Conservation (phyloP, 2,113 vertebrate genomes). For the Onychorhynchus coronatus region DNA sequence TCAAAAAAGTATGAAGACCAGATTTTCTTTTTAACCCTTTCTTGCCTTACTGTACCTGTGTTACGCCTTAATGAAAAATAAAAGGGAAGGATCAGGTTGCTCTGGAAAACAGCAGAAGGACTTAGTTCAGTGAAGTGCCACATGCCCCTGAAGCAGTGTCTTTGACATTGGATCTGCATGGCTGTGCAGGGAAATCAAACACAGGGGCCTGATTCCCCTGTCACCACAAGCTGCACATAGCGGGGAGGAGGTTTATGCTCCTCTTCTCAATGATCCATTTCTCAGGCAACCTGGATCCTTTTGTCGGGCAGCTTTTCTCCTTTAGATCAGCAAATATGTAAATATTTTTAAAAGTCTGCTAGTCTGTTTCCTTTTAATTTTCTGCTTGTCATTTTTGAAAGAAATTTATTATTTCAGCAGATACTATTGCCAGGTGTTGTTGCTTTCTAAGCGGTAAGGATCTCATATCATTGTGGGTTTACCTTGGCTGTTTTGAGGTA, state of each 20-base stretch:
- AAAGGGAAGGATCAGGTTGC: neutral
- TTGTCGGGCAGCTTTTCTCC: neutral
- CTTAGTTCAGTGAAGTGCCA: neutral
- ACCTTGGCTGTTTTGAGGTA: neutral
- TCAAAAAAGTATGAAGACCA: constrained; percentile 41
- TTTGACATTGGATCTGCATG: neutral
- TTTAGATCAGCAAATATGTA: neutral
- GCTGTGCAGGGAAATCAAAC: neutral
- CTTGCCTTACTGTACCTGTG: neutral
- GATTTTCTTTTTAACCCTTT: constrained; percentile 1
- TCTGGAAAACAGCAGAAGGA: neutral
- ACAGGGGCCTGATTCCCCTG: neutral
- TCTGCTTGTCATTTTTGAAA: constrained; percentile 43
- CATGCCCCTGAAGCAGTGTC: neutral
- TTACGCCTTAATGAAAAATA: neutral
- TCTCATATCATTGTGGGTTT: neutral
- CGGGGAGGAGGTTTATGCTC: neutral
- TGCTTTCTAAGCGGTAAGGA: neutral
- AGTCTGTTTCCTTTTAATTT: neutral
- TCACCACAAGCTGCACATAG: neutral
- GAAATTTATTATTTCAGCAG: neutral
- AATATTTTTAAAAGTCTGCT: neutral
- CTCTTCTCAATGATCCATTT: neutral
- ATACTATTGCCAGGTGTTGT: neutral
- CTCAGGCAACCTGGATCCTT: neutral